These are phyloP conservation scores for Manduca sexta DNA, from an alignment of 1,140 invertebrate species.

Conservation along the genomic window DNA sequence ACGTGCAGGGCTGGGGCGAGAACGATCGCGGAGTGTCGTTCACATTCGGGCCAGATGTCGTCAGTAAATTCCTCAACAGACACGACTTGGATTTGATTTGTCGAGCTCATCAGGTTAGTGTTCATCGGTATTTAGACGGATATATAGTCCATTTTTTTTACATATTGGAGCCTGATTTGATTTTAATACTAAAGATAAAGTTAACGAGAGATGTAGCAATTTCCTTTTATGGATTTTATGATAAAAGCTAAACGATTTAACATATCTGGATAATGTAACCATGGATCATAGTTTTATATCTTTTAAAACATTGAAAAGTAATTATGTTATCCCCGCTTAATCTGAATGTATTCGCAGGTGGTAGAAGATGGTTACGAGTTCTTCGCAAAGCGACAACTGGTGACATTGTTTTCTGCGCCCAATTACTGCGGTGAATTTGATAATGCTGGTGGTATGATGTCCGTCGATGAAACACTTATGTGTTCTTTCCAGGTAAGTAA, in stretches of 20 bases:
- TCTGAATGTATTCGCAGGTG: slow-evolving; percentile 77
- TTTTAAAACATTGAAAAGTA: too few species aligned
- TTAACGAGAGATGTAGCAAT: too few species aligned
- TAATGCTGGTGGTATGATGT: slow-evolving; percentile 99
- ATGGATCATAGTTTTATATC: too few species aligned
- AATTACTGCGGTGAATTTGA: slow-evolving; percentile 94
- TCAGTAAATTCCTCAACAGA: slow-evolving; percentile 88
- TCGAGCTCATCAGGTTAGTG: slow-evolving; percentile 84
- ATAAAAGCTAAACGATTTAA: too few species aligned
- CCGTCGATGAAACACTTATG: slow-evolving; percentile 99
- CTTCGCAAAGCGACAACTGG: slow-evolving; percentile 91
- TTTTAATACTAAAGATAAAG: too few species aligned
- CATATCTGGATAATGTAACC: too few species aligned
- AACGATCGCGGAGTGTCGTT: slow-evolving; percentile 93
- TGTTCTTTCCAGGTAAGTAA: slow-evolving; percentile 87
- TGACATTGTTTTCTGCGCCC: slow-evolving; percentile 92
- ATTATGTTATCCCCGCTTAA: too few species aligned
- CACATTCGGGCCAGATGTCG: slow-evolving; percentile 89
- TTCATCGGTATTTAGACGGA: background rate
- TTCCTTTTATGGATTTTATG: too few species aligned
- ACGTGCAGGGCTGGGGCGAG: slow-evolving; percentile 89
- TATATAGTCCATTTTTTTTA: too few species aligned
- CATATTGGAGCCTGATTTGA: too few species aligned
- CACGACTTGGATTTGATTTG: slow-evolving; percentile 92
- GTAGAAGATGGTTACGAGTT: slow-evolving; percentile 94